These are phyloP conservation scores for Scortum barcoo DNA, from an alignment of 2,113 vertebrate species.

Conservation along the genomic window DNA sequence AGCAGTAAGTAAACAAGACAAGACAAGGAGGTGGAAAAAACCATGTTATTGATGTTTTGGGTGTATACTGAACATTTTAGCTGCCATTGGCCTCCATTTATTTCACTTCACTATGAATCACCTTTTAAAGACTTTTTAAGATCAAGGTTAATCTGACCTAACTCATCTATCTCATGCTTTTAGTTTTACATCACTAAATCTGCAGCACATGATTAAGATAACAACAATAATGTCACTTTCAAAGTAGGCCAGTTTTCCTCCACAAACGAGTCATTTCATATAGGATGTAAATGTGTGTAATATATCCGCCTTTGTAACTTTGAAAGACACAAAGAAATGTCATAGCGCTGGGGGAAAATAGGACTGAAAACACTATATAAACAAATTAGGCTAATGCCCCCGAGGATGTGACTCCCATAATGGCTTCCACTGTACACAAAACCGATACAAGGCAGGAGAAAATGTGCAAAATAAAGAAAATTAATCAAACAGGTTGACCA, in stretches of 20 bases:
- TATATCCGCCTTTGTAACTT: background rate
- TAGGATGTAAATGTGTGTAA: background rate
- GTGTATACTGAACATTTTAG: background rate
- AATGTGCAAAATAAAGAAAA: constrained; percentile 40
- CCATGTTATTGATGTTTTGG: too few species aligned
- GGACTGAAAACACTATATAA: constrained; percentile 53
- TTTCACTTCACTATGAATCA: too few species aligned
- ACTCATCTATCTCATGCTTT: too few species aligned
- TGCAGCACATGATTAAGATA: too few species aligned
- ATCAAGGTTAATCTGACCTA: too few species aligned
- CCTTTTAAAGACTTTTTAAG: too few species aligned
- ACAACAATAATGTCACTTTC: too few species aligned
- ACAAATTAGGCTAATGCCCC: constrained; percentile 69
- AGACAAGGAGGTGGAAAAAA: too few species aligned
- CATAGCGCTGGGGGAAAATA: constrained; percentile 15
- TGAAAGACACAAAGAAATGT: constrained; percentile 53
- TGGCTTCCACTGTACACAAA: constrained; percentile 12
- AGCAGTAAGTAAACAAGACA: too few species aligned
- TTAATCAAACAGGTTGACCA: constrained; percentile 66
- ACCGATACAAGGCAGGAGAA: constrained; percentile 13
- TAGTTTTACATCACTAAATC: too few species aligned
- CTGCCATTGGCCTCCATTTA: too few species aligned
- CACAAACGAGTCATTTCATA: background rate
- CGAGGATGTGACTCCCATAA: constrained; percentile 47
- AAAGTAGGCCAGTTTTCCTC: too few species aligned